Base-by-base conservation (phyloP, 1,140 invertebrate species). In the Drosophila lini region DNA sequence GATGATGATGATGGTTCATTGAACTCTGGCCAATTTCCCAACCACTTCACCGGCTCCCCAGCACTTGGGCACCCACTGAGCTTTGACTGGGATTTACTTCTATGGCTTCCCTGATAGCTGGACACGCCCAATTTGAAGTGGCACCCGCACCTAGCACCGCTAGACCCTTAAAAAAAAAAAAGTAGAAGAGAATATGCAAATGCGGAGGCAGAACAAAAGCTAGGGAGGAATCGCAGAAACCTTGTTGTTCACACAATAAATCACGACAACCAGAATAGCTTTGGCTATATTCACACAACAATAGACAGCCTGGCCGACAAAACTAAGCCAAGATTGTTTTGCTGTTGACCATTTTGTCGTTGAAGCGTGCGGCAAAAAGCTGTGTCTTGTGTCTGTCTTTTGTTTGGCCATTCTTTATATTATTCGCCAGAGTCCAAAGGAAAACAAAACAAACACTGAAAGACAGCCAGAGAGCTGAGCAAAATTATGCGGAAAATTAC, bases 401-500 rank as follows among this genome's bases (percentile, higher is more conserved):
- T 68, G 69, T 71, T 59, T 58, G 65, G 42, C 68, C 67, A 71
- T 71, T 71, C 65, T 71, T 71, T 71, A 40, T 57, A 55, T 59
- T 22, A 53, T 71, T 71, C 34, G 68, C 68, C 52, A 73, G 34
- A 50, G 53, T 32, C 48, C 22, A 47, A 47, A 67, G 64, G 5
- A 8, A 16, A 31, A 61, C 47, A 55, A 36, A 36, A 38, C 11
- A 57, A 60, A 65, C 52, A 38, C 34, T 9, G 25, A 59, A 10
- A 63, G 13, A n/a, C 34, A 15, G 25, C 16, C 16, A 25, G 48
- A 71, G 28, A 48, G 68, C 15, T 56, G 32, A 19, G 50, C 68
- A 70, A 73, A 73, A 71, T 71, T 73, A 73, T 73, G 67, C 69
- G 69, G 69, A 73, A 73, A 73, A 73, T 73, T 71, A 73, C 69